Base-by-base conservation (phyloP, 2,888 invertebrate species). In the Agrilus cyanescens region DNA sequence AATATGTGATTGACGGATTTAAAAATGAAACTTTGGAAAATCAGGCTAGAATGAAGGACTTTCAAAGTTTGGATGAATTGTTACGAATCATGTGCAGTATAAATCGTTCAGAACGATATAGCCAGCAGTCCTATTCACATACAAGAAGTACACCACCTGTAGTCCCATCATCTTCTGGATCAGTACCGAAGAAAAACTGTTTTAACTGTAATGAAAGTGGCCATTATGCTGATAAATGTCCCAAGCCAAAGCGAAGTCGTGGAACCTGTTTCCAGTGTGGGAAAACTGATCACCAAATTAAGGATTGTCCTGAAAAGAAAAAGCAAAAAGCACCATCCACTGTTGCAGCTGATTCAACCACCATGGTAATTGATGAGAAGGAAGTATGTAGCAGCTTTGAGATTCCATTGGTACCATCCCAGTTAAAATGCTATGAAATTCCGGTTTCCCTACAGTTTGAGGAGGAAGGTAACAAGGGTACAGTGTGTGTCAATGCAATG, bases 1-100 rank as follows among this genome's bases (percentile, higher is more conserved):
- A 32, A 4, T 39, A 39, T 32, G 10, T 39, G 4, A 39, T 39
- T 39, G 39, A 39, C 4, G 39, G 29, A 15, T 31, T 39, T 5
- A 32, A 32, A 8, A 39, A 39, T n/a, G 32, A 15, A 5, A n/a
- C n/a, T 2, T 15, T 39, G 16, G 32, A 39, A 32, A 15, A 13
- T 4, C 39, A 39, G n/a, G 39, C 39, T 3, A 2, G 8, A 31
- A 38, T 38, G 38, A 12, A 16, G n/a, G 12, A 12, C 10, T 37
- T 37, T 18, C 18, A 25, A 10, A 4, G 8, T 16, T 12, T 38
- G 15, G 31, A 7, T 6, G 38, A 6, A 30, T 15, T 18, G 20
- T 3, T 12, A 31, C 7, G 3, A 6, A 4, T 7, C 12, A 20
- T 37, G 37, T 12, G 13, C 12, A 8, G 4, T 12, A 37, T 15